Base-by-base conservation (phyloP, 2,888 invertebrate genomes). In the Axea sp. region DNA sequence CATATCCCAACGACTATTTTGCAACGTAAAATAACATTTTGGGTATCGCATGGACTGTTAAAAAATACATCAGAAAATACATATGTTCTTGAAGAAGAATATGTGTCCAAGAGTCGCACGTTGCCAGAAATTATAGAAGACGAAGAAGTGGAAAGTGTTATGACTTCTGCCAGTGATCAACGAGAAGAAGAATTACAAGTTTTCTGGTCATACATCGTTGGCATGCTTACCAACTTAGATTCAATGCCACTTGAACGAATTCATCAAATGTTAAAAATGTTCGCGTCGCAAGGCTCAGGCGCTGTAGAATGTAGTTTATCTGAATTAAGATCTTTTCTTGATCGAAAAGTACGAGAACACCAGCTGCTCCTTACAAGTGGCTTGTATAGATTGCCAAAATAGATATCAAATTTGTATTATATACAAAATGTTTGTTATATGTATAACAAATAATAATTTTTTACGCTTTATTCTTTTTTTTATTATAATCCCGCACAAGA, bases 171-270 rank as follows among this genome's bases (percentile, higher is more conserved):
- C 0, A 95, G 96, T 85, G 96, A 97, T 85, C 97, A 97, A 86
- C 90, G 96, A 65, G 97, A 97, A 88, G 96, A 96, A 80, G 97
- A 98, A 86, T 89, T 97, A 62, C 97, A 97, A 90, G 92, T 93
- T 37, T 97, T 97, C 87, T 98, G 98, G 98, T 96, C 97, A 0
- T 98, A 98, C 83, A 97, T 98, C 80, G 95, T 96, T 37, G 98
- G 97, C 9, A 98, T 98, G 98, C 88, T 98, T 62, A 97, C 97
- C 6, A 98, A 98, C 89, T 89, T 98, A 76, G 97, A 97, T 82
- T 95, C 95, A 0, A 90, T 98, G 84, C 95, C 97, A 0, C 89
- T 98, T 76, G 97, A 98, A 79, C 90, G 97, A 53, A 98, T 98
- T 80, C 96, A 97, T 88, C 96, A 96, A 84, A 98, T 98, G 97